Conservation (phyloP, 2,113 vertebrate species). For the Trichomycterus rosablanca region DNA sequence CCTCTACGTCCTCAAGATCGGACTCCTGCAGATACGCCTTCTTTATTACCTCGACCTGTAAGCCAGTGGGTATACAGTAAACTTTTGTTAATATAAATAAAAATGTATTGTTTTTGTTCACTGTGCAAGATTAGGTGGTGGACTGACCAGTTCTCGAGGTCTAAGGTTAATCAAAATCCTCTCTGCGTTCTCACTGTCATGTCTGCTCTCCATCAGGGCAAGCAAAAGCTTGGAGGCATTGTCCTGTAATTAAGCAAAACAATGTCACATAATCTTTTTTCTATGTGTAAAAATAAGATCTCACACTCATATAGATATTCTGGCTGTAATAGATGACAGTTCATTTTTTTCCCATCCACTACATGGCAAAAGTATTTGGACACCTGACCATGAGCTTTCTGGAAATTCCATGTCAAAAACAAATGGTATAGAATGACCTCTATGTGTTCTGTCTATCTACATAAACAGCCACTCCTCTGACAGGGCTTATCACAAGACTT, state of each 20-base stretch:
- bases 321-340: no score
- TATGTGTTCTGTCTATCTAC: no score
- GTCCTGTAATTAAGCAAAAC: conserved; percentile 68
- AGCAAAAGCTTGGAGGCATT: conserved; percentile 95
- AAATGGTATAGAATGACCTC: no score
- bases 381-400: no score
- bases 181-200: conserved; percentile 92
- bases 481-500: no score
- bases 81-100: background rate
- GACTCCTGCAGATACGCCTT: conserved; percentile 90
- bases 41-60: conserved; percentile 91
- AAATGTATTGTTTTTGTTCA: background rate
- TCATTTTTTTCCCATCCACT: no score
- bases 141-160: conserved; percentile 86
- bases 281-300: no score
- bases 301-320: no score
- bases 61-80: conserved; percentile 11
- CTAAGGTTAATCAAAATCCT: conserved; percentile 93
- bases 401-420: no score
- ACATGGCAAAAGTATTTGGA: no score
- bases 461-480: no score
- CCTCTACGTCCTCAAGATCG: conserved; percentile 71
- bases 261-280: no score
- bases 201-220: conserved; percentile 94
- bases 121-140: background rate